Percentiles rank a stretch among this genome's conserved stretches.
Conservation (phyloP, 2,888 invertebrate species). For the Muscina levida region DNA sequence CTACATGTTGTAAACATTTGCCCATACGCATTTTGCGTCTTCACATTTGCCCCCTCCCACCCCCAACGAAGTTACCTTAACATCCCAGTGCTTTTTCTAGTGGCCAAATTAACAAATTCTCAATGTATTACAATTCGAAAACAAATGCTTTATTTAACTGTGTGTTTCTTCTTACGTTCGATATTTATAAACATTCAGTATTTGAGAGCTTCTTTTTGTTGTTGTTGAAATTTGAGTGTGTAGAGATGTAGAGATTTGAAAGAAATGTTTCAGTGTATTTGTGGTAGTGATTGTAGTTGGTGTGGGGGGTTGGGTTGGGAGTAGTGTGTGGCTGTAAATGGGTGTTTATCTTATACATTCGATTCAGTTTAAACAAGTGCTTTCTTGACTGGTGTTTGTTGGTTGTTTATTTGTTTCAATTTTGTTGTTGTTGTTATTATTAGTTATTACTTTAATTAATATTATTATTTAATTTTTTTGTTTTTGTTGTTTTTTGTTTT, state of each 20-base stretch:
- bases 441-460: background rate
- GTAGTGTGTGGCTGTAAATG: background rate
- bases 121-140: background rate
- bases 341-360: background rate
- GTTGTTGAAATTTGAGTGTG: background rate
- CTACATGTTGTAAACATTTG: too few species aligned
- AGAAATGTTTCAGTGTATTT: too few species aligned
- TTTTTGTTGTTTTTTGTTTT: background rate
- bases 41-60: too few species aligned
- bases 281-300: background rate
- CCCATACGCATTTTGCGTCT: too few species aligned
- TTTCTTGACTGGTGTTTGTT: constrained; percentile 7
- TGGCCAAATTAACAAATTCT: constrained; percentile 9
- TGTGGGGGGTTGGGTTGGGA: background rate
- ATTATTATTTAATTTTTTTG: constrained; percentile 8
- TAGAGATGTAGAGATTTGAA: background rate
- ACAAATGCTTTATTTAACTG: constrained; percentile 3
- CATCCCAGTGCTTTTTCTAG: background rate
- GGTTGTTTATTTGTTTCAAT: background rate
- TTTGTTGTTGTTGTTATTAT: too few species aligned
- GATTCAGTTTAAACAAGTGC: constrained; percentile 16
- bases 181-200: constrained; percentile 6
- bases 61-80: too few species aligned
- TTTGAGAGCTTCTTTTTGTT: too few species aligned
- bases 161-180: background rate